Conservation (phyloP, 2,888 invertebrate species). For the Metopia argyrocephala region DNA sequence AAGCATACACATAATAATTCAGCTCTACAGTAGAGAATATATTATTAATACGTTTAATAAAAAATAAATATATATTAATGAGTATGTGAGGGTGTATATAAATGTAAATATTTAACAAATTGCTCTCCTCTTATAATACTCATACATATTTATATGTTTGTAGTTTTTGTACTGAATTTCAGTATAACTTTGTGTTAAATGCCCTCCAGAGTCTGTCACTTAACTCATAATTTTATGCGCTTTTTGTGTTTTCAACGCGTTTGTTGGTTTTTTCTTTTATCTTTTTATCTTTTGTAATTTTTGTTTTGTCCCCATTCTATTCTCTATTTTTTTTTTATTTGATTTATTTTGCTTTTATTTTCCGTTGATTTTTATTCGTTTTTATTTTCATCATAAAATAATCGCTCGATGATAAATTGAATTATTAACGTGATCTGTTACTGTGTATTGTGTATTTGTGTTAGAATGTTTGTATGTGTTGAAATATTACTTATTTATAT, state of each 20-base stretch:
- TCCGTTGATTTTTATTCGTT: not conserved
- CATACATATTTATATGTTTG: not conserved
- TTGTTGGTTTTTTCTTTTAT: not conserved
- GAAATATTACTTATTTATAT: not conserved
- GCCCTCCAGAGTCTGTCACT: conserved; percentile 15
- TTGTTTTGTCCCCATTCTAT: not conserved
- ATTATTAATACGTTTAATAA: not conserved
- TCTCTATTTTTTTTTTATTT: not conserved
- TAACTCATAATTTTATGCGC: not conserved
- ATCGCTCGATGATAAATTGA: conserved; percentile 45
- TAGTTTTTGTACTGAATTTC: not conserved
- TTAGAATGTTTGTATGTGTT: not conserved
- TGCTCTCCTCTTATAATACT: not conserved
- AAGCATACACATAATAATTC: not conserved
- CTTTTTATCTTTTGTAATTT: not conserved
- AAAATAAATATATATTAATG: no score
- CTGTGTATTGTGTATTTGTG: not conserved
- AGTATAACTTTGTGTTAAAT: conserved; percentile 22
- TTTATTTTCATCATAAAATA: not conserved
- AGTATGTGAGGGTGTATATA: no score
- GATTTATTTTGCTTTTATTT: not conserved
- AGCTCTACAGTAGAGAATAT: not conserved
- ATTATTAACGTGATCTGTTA: conserved; percentile 39
- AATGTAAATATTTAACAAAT: conserved; percentile 3
- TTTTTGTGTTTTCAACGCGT: no score